A percentile compares a stretch with the other conserved stretches of the same genome.
These are phyloP conservation scores for Lanistes nyassanus DNA, from an alignment of 1,140 invertebrate species.

Conservation along the genomic window DNA sequence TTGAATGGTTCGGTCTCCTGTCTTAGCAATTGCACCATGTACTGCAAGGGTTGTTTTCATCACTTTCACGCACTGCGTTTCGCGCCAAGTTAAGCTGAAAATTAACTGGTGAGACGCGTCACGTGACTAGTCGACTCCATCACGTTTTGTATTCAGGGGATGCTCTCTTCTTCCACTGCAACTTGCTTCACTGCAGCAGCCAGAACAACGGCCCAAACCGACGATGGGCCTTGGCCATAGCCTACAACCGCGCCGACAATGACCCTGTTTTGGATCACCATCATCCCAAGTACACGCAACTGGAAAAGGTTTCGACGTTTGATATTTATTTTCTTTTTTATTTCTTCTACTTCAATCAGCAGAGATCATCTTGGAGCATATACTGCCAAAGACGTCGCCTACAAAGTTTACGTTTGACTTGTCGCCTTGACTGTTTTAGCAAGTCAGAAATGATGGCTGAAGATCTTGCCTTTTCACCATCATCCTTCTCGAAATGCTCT, in stretches of 20 bases:
- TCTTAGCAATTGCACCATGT: no score
- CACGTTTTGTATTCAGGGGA: conserved; percentile 39
- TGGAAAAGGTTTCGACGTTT: conserved; percentile 39
- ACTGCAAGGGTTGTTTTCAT: neutral
- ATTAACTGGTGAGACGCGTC: neutral
- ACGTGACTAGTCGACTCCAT: no score
- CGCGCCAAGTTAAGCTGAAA: no score
- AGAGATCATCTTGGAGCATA: no score
- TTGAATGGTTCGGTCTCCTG: no score
- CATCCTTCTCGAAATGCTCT: neutral
- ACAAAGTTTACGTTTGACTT: neutral
- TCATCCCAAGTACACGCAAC: conserved; percentile 46
- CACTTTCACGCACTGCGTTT: no score
- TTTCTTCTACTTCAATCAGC: conserved; percentile 6
- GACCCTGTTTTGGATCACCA: conserved; percentile 46
- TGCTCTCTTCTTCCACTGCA: conserved; percentile 56
- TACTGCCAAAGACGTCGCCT: no score
- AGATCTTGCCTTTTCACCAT: neutral
- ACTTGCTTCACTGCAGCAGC: conserved; percentile 52
- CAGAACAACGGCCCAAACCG: conserved; percentile 49
- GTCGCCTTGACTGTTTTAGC: neutral
- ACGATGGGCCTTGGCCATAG: conserved; percentile 52
- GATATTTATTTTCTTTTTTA: neutral
- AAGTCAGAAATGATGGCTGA: neutral
- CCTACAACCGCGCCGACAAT: conserved; percentile 53